These are phyloP conservation scores for Bellardia pandia DNA, from an alignment of 2,888 invertebrate species.

Conservation along the genomic window DNA sequence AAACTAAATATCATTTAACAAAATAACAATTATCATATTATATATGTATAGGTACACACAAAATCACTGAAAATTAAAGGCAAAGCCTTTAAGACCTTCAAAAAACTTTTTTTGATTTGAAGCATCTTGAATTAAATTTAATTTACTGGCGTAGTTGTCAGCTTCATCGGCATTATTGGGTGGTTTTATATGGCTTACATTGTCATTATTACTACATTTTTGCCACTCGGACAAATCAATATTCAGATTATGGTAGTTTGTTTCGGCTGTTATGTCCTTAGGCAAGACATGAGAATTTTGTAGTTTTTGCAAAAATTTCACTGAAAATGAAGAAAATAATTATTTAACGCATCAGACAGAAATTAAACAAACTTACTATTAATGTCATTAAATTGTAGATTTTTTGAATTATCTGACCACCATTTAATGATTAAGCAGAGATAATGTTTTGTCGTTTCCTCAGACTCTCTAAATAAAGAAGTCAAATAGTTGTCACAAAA, in stretches of 20 bases:
- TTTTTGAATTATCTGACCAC: conserved; percentile 77
- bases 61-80: conserved; percentile 75
- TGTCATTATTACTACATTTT: conserved; percentile 75
- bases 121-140: conserved; percentile 69
- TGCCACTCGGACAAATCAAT: conserved; percentile 79
- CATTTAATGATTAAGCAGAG: conserved; percentile 80
- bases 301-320: conserved; percentile 79
- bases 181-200: conserved; percentile 57
- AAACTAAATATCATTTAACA: conserved; percentile 9
- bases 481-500: conserved; percentile 81
- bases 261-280: conserved; percentile 76
- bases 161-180: conserved; percentile 36
- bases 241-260: conserved; percentile 73
- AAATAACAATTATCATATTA: conserved; percentile 16
- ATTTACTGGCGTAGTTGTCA: conserved; percentile 45
- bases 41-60: background rate
- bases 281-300: conserved; percentile 80
- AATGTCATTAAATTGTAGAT: conserved; percentile 77
- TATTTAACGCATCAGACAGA: background rate
- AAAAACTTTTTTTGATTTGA: conserved; percentile 74
- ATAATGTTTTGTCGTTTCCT: conserved; percentile 81
- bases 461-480: conserved; percentile 80
- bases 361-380: conserved; percentile 75
- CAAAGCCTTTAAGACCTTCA: conserved; percentile 75
- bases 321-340: conserved; percentile 73